Percentiles rank a stretch among this genome's conserved stretches.
These are phyloP conservation scores for Ochlodes sylvanus DNA, from an alignment of 2,888 invertebrate species.

Conservation along the genomic window DNA sequence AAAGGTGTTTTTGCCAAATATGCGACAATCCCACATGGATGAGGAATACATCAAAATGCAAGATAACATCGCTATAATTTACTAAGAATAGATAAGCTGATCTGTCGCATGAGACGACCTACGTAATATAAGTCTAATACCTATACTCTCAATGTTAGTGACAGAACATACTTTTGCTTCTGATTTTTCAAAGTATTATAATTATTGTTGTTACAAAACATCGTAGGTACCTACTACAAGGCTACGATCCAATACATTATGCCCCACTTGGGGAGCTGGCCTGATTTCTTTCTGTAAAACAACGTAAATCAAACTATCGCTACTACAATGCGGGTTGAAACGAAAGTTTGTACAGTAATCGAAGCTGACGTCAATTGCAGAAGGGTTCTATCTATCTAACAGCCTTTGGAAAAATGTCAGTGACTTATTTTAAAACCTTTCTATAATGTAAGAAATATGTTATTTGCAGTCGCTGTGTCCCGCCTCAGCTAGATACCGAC, in stretches of 20 bases:
- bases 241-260: not conserved
- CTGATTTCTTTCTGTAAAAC: not conserved
- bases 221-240: not conserved
- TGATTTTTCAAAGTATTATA: not conserved
- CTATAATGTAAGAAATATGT: not conserved
- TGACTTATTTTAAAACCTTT: too few relatives aligned
- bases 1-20: too few relatives aligned
- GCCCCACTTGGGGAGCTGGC: not conserved
- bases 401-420: too few relatives aligned
- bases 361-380: too few relatives aligned
- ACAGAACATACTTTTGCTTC: not conserved
- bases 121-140: too few relatives aligned
- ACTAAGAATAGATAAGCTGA: too few relatives aligned
- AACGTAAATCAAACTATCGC: not conserved
- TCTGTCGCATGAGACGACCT: too few relatives aligned
- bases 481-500: slow-evolving; percentile 71
- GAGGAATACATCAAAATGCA: too few relatives aligned
- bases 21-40: too few relatives aligned
- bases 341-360: not conserved
- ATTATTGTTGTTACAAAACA: not conserved
- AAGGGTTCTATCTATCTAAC: too few relatives aligned
- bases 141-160: too few relatives aligned
- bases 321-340: not conserved
- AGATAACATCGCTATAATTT: too few relatives aligned
- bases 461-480: slow-evolving; percentile 67